Base-by-base conservation (phyloP, 2,113 vertebrate species). In the Scytalopus superciliaris region DNA sequence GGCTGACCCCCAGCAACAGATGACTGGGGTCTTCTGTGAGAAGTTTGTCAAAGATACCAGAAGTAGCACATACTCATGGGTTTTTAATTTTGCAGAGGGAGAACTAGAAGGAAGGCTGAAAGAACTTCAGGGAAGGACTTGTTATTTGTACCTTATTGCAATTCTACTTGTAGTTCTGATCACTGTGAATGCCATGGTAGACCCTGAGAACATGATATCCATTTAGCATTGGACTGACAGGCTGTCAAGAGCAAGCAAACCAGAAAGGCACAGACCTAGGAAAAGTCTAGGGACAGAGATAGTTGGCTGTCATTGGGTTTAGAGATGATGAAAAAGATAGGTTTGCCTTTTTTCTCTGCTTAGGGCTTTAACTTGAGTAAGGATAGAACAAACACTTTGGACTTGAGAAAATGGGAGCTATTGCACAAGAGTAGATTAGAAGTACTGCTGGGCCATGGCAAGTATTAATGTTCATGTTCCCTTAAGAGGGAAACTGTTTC, bases 401-500 rank as follows among this genome's bases (percentile, higher is more conserved):
- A 39, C 37, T 76, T 39, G 19, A 66, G 40, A 66, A 50, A 79
- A 66, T 14, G n/a, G 31, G 25, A 88, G n/a, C 25, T 83, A 1
- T 22, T 57, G 55, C 52, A 31, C n/a, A 30, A 21, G 79, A 21
- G 63, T 33, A 18, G n/a, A 45, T 74, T 55, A 44, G 67, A 88
- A 64, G 35, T 74, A 14, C 25, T 76, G 60, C 57, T 68, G 76
- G 68, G 80, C 59, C 81, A 42, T 88, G 67, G 64, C 50, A 90
- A 90, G 52, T 83, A 30, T 52, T 84, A 90, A 67, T 77, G 90
- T 19, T 78, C 44, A 1, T 74, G 56, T 37, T 89, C 33, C 60
- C 59, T 89, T 84, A 81, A 90, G 91, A 95, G 50, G 73, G 33
- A 89, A 87, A 81, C 44, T 9, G 8, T 79, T 96, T 93, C 24